Base-by-base conservation (phyloP, 2,888 invertebrate species). In the Amphimallon solstitiale region DNA sequence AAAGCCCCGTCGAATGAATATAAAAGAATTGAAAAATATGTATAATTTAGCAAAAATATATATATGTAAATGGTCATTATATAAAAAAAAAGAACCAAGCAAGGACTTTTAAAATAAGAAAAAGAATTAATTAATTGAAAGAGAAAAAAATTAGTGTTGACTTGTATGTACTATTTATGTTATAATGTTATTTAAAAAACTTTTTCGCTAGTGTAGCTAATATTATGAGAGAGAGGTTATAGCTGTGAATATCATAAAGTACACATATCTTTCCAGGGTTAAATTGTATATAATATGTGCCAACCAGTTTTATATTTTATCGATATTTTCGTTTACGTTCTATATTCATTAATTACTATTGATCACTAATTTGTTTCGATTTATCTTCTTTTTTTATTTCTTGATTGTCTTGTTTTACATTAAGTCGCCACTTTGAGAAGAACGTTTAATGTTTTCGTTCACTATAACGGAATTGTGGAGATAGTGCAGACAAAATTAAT, bases 251-350 rank as follows among this genome's bases (percentile, higher is more conserved):
- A 75, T 76, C 78, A 66, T 56, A 49, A 79, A 77, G 79, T 80
- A 82, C 82, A 82, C 82, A 82, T 82, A 82, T 82, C 83, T 82
- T 81, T 82, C 82, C 83, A 83, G 82, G 82, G 83, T 83, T 79
- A 79, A 78, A 81, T 78, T 77, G 80, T 81, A 81, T 77, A 81
- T 81, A 80, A 78, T 75, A 81, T 82, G 82, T 82, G 82, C 82
- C 82, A 82, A 82, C 80, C 76, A 76, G 76, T 56, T 56, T 56
- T 56, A 56, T 56, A 56, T 40, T 56, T 56, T 56, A 40, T 56
- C 40, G 40, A 52, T 37, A 43, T 51, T 51, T 56, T 56, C 56
- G 56, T 56, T 56, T 56, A 56, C 56, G 35, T 35, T 51, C n/a
- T 29, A 34, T 19, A 40, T 37, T 38, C 12, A 52, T 52, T 54